These are phyloP conservation scores for Glossosoma conforme DNA, from an alignment of 1,140 invertebrate genomes.

Conservation along the genomic window DNA sequence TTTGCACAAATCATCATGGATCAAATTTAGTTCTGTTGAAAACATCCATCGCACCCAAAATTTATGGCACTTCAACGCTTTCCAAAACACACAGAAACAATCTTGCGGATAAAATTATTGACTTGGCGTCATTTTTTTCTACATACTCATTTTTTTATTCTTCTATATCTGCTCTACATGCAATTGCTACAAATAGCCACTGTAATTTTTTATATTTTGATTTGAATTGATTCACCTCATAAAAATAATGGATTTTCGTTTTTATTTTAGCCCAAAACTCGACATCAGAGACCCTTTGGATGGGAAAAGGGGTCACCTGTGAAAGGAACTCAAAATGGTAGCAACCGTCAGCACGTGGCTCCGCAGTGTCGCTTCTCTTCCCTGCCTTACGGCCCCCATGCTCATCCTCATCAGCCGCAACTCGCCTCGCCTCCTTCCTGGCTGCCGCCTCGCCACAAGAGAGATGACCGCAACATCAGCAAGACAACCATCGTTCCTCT, in stretches of 20 bases:
- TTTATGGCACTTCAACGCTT: too few relatives aligned
- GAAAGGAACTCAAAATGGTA: constrained; percentile 32
- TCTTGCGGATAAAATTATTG: too few relatives aligned
- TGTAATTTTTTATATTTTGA: too few relatives aligned
- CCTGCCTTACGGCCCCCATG: constrained; percentile 54
- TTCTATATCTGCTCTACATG: too few relatives aligned
- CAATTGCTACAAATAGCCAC: too few relatives aligned
- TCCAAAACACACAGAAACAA: too few relatives aligned
- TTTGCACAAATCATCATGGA: too few relatives aligned
- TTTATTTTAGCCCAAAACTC: constrained; percentile 62
- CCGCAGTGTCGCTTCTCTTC: constrained; percentile 62
- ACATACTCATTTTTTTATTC: too few relatives aligned
- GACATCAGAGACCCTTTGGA: constrained; percentile 65
- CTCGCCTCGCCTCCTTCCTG: constrained; percentile 38
- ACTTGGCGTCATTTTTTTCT: too few relatives aligned
- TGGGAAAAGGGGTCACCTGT: constrained; percentile 55
- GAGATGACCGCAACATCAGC: constrained; percentile 17
- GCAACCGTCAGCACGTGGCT: constrained; percentile 47
- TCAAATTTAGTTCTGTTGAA: too few relatives aligned
- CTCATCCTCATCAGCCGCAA: constrained; percentile 35
- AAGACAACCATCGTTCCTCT: constrained; percentile 33
- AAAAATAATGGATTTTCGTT: constrained; percentile 17
- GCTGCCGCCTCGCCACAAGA: constrained; percentile 42
- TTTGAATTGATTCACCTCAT: too few relatives aligned
- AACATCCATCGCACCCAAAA: too few relatives aligned